Evolutionary conservation across 2,113 vertebrate genomes (phyloP), one percentile per base, ranked within the genome.

Genomic region (Centropristis striata): DNA sequence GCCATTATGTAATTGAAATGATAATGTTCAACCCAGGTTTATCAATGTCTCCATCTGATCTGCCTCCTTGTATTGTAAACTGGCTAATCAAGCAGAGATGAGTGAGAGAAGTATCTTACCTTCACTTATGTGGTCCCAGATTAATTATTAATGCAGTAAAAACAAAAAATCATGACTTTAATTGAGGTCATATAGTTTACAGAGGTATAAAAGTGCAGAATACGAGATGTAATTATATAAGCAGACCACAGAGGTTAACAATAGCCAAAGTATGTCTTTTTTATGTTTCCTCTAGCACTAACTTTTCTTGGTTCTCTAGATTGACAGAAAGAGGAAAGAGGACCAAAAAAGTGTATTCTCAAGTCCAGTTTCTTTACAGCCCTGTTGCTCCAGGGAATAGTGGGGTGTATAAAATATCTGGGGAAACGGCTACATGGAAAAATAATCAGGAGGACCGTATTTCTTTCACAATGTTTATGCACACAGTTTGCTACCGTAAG

Each of bases 401-500:
- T 1, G 12, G 14, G 20, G 1, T n/a, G 3, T 27, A n/a, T 39
- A 2, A 27, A 27, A 47, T 53, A 39, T 41, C 47, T 47, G 54
- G n/a, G n/a, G 5, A 67, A 69, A 36, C 13, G 47, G 8, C 3
- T 9, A 25, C 18, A 9, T 5, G 6, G 3, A 37, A 74, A 25
- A 47, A 60, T 16, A 14, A 4, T 53, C 11, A n/a, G 5, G n/a
- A 5, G 1, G 61, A 15, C 61, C 41, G 1, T 25, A 36, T 89
- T 85, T 50, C 78, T 71, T 3, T 21, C 37, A 21, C 3, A 73
- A 63, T 74, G 20, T 81, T 84, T 44, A 58, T 27, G 12, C 51
- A 51, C 71, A 51, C 74, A 59, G 54, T 64, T 65, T 74, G 23
- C n/a, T 51, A 0, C 13, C 7, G 23, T 7, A 1, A n/a, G 27